A percentile compares a stretch with the other conserved stretches of the same genome.
Conservation (phyloP, 2,888 invertebrate genomes). For the Dorcus hopei region DNA sequence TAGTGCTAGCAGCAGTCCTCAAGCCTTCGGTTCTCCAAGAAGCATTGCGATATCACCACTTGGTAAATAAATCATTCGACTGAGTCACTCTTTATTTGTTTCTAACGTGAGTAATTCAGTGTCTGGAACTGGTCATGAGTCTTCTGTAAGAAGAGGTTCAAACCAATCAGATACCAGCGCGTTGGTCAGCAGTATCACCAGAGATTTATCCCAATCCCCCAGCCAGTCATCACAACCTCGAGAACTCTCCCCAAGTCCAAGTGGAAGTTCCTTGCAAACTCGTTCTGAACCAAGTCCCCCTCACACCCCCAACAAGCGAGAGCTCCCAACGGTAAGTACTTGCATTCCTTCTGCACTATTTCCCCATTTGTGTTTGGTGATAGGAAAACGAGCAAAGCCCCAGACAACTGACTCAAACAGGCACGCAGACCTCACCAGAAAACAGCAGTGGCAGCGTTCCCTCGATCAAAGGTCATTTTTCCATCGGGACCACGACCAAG, state of each 20-base stretch:
- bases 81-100: neutral
- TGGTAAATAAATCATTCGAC: constrained; percentile 43
- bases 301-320: constrained; percentile 50
- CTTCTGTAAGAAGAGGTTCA: constrained; percentile 54
- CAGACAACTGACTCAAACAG: constrained; percentile 58
- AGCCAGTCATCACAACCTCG: constrained; percentile 53
- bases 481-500: constrained; percentile 56
- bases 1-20: constrained; percentile 55
- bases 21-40: constrained; percentile 54
- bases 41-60: constrained; percentile 57
- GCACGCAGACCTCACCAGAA: constrained; percentile 71
- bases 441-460: constrained; percentile 41
- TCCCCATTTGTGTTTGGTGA: neutral
- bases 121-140: constrained; percentile 46
- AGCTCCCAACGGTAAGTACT: constrained; percentile 14
- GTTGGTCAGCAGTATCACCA: constrained; percentile 59
- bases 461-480: constrained; percentile 55
- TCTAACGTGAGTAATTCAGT: constrained; percentile 32
- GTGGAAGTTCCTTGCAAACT: constrained; percentile 54
- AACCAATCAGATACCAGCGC: constrained; percentile 62
- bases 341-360: neutral
- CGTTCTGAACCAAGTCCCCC: constrained; percentile 53
- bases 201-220: constrained; percentile 60
- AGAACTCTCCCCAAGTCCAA: constrained; percentile 55
- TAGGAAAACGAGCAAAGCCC: constrained; percentile 46